A percentile compares a stretch with the other conserved stretches of the same genome.
Conservation (phyloP, 2,113 vertebrate species). For the Xiphophorus couchianus region DNA sequence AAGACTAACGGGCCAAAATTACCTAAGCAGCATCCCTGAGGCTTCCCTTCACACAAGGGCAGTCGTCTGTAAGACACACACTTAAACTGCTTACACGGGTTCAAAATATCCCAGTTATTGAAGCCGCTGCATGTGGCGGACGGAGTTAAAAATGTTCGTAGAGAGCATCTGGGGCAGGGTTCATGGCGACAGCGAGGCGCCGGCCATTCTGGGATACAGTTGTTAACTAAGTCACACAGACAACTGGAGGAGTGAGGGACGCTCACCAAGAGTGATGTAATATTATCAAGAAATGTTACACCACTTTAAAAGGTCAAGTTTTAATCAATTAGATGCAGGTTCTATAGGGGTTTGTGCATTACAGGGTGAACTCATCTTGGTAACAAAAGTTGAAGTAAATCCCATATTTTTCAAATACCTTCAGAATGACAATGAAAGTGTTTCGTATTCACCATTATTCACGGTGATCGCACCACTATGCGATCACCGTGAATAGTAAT, state of each 20-base stretch:
- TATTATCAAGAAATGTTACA: background rate
- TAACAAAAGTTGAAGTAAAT: background rate
- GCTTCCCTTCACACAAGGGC: slow-evolving; percentile 28
- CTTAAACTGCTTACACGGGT: slow-evolving; percentile 58
- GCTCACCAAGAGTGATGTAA: background rate
- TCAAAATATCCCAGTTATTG: slow-evolving; percentile 77
- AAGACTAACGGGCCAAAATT: background rate
- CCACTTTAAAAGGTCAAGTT: background rate
- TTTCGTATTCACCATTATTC: background rate
- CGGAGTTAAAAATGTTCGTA: slow-evolving; percentile 69
- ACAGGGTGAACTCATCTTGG: background rate
- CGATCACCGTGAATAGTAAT: slow-evolving; percentile 1
- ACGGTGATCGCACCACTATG: background rate
- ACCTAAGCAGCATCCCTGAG: background rate
- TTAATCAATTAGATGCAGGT: background rate
- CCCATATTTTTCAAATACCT: background rate
- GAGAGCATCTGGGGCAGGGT: slow-evolving; percentile 52
- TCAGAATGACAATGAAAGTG: background rate
- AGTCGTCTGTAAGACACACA: slow-evolving; percentile 46
- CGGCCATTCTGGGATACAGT: slow-evolving; percentile 72
- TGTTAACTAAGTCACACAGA: slow-evolving; percentile 46
- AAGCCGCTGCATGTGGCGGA: slow-evolving; percentile 69
- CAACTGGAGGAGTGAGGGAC: slow-evolving; percentile 35
- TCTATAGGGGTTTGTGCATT: background rate
- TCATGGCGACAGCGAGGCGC: slow-evolving; percentile 73